phyloP scores from a whole-genome alignment of 1,140 invertebrate genomes.

The Solenopsis fugax region DNA sequence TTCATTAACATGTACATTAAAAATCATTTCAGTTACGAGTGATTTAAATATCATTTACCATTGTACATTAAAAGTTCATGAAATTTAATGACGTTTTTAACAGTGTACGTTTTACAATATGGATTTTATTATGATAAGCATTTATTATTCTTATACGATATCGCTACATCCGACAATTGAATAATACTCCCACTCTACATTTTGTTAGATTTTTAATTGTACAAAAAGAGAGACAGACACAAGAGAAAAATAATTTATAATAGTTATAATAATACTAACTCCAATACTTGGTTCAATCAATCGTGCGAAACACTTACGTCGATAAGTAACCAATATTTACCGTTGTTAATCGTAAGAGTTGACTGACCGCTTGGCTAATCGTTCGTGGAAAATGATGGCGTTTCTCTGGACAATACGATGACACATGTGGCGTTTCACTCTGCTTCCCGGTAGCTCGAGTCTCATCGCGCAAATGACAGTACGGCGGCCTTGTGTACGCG shows the following conservation, averaged over 20 bases:
- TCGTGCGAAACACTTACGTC: not conserved
- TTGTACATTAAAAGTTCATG: too few species aligned
- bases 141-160: too few species aligned
- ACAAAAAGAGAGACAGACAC: too few species aligned
- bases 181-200: not conserved
- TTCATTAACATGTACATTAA: too few species aligned
- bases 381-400: not conserved
- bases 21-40: too few species aligned
- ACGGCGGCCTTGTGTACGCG: not conserved
- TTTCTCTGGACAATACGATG: not conserved
- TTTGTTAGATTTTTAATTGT: not conserved
- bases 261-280: not conserved
- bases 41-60: too few species aligned
- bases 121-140: too few species aligned
- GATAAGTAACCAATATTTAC: not conserved
- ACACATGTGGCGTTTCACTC: not conserved
- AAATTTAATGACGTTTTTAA: too few species aligned
- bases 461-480: constrained; percentile 4
- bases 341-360: not conserved
- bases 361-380: not conserved
- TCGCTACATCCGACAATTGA: too few species aligned
- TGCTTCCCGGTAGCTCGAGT: not conserved
- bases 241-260: not conserved
- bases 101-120: too few species aligned
- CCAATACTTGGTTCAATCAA: not conserved